phyloP scores from a whole-genome alignment of 2,888 invertebrate genomes.

The Anoplius nigerrimus region DNA sequence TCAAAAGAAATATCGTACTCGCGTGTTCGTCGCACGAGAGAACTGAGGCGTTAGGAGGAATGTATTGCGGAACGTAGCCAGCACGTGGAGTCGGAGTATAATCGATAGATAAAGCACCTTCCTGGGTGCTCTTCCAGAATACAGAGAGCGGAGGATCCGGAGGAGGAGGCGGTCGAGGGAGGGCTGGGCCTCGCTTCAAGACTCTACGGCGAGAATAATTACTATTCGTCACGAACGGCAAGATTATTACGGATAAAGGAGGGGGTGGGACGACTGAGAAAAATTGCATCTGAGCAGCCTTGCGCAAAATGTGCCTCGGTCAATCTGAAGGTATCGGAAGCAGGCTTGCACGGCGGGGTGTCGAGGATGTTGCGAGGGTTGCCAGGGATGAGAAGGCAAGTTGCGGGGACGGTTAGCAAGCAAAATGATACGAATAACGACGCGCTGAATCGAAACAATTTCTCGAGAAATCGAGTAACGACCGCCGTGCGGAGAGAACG shows the following conservation, averaged over 20 bases:
- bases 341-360: not conserved
- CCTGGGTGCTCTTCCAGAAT: not conserved
- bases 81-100: conserved; percentile 9
- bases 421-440: not conserved
- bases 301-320: conserved; percentile 11
- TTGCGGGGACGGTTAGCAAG: not conserved
- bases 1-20: conserved; percentile 16
- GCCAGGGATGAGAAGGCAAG: not conserved
- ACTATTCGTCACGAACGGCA: conserved; percentile 38
- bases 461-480: no score
- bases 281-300: conserved; percentile 36
- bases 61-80: conserved; percentile 18
- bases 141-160: not conserved
- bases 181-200: conserved; percentile 32
- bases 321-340: conserved; percentile 21
- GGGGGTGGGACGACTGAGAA: not conserved
- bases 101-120: conserved; percentile 43
- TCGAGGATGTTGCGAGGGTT: not conserved
- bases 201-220: conserved; percentile 47
- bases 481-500: not conserved
- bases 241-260: conserved; percentile 35
- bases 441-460: no score
- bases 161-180: not conserved
- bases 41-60: conserved; percentile 33
- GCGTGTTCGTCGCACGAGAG: conserved; percentile 38